These are phyloP conservation scores for Neopipo cinnamomea DNA, from an alignment of 2,113 vertebrate species.

Conservation along the genomic window DNA sequence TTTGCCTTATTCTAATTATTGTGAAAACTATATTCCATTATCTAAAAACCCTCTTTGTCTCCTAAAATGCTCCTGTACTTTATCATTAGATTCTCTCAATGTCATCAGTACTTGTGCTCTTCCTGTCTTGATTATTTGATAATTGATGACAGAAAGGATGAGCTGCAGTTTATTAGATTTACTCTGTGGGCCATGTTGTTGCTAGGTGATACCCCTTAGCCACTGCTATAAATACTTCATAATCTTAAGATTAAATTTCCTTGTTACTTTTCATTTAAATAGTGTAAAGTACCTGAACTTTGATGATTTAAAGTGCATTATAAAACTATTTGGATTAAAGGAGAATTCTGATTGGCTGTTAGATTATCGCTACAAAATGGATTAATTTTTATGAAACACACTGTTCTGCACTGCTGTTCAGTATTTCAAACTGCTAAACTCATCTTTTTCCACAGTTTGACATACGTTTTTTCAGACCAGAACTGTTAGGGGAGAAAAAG, in stretches of 20 bases:
- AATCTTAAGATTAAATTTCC: conserved; percentile 68
- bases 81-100: conserved; percentile 24
- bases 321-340: conserved; percentile 60
- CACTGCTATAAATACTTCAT: conserved; percentile 60
- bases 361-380: conserved; percentile 60
- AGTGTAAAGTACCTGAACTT: conserved; percentile 46
- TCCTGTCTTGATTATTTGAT: conserved; percentile 61
- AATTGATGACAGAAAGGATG: conserved; percentile 33
- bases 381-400: conserved; percentile 64
- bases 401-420: conserved; percentile 44
- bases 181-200: conserved; percentile 15
- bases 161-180: conserved; percentile 54
- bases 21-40: background rate
- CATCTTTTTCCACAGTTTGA: conserved; percentile 45
- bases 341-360: conserved; percentile 61
- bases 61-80: conserved; percentile 32
- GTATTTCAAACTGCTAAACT: conserved; percentile 58
- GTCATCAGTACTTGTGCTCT: conserved; percentile 26
- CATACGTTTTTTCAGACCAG: conserved; percentile 27
- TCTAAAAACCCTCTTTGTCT: conserved; percentile 7
- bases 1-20: conserved; percentile 32
- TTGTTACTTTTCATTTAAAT: conserved; percentile 67
- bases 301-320: conserved; percentile 55
- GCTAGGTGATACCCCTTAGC: conserved; percentile 50
- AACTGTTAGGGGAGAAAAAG: conserved; percentile 45